Evolutionary conservation across 2,797 vertebrate species (phyloP), one percentile per base, ranked within the genome.

Genomic region (Molothrus aeneus): DNA sequence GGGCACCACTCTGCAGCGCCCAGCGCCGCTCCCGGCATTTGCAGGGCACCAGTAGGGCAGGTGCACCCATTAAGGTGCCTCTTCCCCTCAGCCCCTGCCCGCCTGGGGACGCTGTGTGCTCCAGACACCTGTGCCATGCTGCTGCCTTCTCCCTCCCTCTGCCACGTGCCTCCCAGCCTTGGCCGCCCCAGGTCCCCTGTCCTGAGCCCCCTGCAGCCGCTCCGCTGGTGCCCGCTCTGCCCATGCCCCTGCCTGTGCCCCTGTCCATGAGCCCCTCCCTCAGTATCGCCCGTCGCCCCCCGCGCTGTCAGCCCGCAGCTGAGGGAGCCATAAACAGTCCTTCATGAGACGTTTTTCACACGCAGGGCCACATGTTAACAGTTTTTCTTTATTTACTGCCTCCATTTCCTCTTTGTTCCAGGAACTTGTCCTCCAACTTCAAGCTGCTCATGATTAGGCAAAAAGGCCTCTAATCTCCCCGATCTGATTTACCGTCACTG

Each of bases 351-450:
- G 54, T 91, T 92, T 96, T 73, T 96, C 95, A 94, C 96, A 89
- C 73, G 0, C 94, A 59, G 96, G 87, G 96, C 95, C 94, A 91
- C 65, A 93, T 78, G 94, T 92, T 92, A 88, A 74, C 94, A 95
- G 85, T 94, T 93, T 96, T 97, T 97, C 95, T 91, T 97, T 97
- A 97, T 97, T 97, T 97, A 97, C 97, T 93, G 96, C 96, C 20
- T 97, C 97, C 88, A 97, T 96, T 97, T 97, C 97, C 98, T 97
- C 96, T 96, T 96, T 92, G 97, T 98, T 98, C 98, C 98, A 97
- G 98, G 97, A 98, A 98, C 97, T 97, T 96, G 95, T 97, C 97
- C 96, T 98, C 96, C 88, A 89, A 93, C 97, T 97, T 97, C 95
- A 96, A 96, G 97, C 96, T 42, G 95, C 97, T 97, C 96, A 96